phyloP scores from a whole-genome alignment of 2,797 vertebrate species.

The Neosalanx taihuensis region DNA sequence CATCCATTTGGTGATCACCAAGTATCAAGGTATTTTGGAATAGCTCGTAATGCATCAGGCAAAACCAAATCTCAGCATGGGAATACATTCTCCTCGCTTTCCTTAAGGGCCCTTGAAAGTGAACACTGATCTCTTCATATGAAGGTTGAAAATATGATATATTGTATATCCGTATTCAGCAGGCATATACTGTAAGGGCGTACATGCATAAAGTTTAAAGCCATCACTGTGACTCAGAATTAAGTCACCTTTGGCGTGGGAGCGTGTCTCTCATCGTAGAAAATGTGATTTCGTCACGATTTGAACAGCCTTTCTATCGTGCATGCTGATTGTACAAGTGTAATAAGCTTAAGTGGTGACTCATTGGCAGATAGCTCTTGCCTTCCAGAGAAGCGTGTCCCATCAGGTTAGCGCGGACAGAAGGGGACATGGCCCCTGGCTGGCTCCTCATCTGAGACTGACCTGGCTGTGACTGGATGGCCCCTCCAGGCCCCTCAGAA shows the following conservation, averaged over 20 bases:
- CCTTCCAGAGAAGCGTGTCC: constrained; percentile 2
- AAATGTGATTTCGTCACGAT: constrained; percentile 14
- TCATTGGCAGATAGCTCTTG: constrained; percentile 19
- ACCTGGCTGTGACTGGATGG: not conserved
- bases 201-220: constrained; percentile 39
- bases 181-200: constrained; percentile 17
- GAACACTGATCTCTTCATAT: constrained; percentile 20
- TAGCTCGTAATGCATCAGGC: not conserved
- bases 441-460: constrained; percentile 3
- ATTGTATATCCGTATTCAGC: not conserved
- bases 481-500: not conserved
- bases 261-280: constrained; percentile 6
- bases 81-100: not conserved
- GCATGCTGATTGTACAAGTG: constrained; percentile 30
- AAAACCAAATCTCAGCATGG: not conserved
- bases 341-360: constrained; percentile 27
- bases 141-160: constrained; percentile 33
- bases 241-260: constrained; percentile 24
- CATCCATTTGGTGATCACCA: constrained; percentile 3
- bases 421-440: not conserved
- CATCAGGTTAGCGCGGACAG: constrained; percentile 6
- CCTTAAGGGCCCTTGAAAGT: constrained; percentile 4
- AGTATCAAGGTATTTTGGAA: constrained; percentile 9
- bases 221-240: constrained; percentile 29
- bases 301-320: constrained; percentile 30